These are phyloP conservation scores for Phrynocephalus vlangalii DNA, from an alignment of 2,797 vertebrate genomes.

Conservation along the genomic window DNA sequence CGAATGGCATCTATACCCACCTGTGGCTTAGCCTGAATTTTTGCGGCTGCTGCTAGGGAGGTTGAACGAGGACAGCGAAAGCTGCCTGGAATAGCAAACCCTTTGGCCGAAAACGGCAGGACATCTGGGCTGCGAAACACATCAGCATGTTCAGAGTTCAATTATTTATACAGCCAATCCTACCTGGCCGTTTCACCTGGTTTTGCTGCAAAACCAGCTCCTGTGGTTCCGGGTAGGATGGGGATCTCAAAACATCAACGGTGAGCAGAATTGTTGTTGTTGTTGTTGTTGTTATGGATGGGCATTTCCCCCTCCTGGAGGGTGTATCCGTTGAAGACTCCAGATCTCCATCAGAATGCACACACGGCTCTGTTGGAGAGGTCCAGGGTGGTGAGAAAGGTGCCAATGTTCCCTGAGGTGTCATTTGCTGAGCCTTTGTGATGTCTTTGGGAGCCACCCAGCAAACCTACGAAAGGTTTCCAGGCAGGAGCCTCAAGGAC, in stretches of 20 bases:
- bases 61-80: constrained; percentile 21
- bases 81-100: background rate
- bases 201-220: background rate
- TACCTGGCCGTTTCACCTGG: constrained; percentile 17
- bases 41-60: constrained; percentile 5
- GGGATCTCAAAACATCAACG: constrained; percentile 48
- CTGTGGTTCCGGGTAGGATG: too few relatives aligned
- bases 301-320: constrained; percentile 42
- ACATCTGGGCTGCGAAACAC: constrained; percentile 17
- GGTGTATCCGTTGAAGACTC: background rate
- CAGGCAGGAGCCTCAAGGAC: background rate
- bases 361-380: background rate
- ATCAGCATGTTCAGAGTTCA: constrained; percentile 45
- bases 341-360: background rate
- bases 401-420: background rate
- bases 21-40: background rate
- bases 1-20: too few relatives aligned
- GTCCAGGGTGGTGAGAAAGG: constrained; percentile 8
- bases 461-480: background rate
- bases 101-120: background rate
- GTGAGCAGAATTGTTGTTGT: constrained; percentile 25
- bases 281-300: background rate
- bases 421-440: background rate
- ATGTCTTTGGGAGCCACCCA: background rate
- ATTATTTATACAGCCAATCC: constrained; percentile 49